Conservation (phyloP, 2,888 invertebrate genomes). For the Tetranychus piercei region DNA sequence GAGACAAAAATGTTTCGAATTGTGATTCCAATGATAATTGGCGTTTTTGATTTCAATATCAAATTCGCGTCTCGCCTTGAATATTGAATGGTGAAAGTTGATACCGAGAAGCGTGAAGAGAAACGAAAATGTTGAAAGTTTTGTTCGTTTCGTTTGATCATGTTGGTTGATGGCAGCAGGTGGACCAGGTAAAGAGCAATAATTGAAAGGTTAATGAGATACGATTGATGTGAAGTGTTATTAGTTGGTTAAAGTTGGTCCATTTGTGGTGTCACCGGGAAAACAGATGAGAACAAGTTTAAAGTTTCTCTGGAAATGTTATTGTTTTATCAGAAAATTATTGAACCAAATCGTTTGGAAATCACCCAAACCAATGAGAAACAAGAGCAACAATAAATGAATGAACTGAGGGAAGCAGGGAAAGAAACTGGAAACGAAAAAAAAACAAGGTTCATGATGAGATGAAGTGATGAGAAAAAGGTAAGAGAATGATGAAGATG, state of each 20-base stretch:
- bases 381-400: neutral
- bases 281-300: neutral
- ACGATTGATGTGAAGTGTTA: neutral
- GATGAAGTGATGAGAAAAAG: neutral
- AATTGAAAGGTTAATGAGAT: neutral
- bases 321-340: neutral
- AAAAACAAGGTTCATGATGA: neutral
- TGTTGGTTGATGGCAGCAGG: no score
- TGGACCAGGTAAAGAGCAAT: no score
- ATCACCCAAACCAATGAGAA: neutral
- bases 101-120: no score
- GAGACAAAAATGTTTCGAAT: no score
- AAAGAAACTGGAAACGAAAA: neutral
- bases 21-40: no score
- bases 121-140: no score
- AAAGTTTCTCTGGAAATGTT: neutral
- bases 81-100: no score
- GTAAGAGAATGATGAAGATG: neutral
- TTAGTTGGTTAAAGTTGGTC: neutral
- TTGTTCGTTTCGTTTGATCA: no score
- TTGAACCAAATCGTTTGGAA: neutral
- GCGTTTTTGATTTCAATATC: no score
- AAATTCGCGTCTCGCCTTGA: no score
- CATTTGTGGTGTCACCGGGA: neutral
- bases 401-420: neutral